Evolutionary conservation across 1,140 invertebrate genomes (phyloP).

Genomic region (Eubasilissa regina): DNA sequence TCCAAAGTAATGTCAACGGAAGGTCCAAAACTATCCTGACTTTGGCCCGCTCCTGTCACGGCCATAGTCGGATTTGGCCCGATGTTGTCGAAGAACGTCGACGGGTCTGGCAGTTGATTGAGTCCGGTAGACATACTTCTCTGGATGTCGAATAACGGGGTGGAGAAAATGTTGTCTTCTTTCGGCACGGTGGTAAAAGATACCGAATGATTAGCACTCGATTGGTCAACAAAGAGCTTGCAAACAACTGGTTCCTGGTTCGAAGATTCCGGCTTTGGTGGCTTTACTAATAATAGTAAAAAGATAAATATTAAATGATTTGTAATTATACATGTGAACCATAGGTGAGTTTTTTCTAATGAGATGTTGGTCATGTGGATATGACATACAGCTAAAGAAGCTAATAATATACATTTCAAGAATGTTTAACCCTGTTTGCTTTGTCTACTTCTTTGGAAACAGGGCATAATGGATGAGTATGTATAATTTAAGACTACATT

Average conservation of each 20-base stretch:
- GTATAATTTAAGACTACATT: too few relatives aligned
- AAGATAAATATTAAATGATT: too few relatives aligned
- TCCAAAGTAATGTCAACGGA: slow-evolving; percentile 46
- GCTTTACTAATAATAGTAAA: too few relatives aligned
- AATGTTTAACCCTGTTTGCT: too few relatives aligned
- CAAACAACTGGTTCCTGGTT: slow-evolving; percentile 69
- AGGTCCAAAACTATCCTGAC: slow-evolving; percentile 42
- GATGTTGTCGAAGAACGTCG: slow-evolving; percentile 70
- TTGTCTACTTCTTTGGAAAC: too few relatives aligned
- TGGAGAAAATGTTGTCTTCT: background rate
- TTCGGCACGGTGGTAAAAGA: slow-evolving; percentile 1
- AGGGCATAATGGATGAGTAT: too few relatives aligned
- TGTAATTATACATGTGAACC: too few relatives aligned
- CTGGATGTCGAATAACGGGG: slow-evolving; percentile 10
- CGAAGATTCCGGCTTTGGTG: background rate
- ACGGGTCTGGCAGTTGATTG: slow-evolving; percentile 67
- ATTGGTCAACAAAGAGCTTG: slow-evolving; percentile 65
- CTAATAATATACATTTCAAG: too few relatives aligned
- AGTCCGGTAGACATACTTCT: slow-evolving; percentile 42
- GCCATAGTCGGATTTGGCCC: slow-evolving; percentile 63
- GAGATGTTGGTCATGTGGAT: too few relatives aligned
- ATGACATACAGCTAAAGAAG: too few relatives aligned
- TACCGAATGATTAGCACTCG: background rate
- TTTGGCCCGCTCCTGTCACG: slow-evolving; percentile 55
- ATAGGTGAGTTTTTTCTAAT: too few relatives aligned